Evolutionary conservation across 2,113 vertebrate genomes (phyloP).

Genomic region (Megaceryle torquata): DNA sequence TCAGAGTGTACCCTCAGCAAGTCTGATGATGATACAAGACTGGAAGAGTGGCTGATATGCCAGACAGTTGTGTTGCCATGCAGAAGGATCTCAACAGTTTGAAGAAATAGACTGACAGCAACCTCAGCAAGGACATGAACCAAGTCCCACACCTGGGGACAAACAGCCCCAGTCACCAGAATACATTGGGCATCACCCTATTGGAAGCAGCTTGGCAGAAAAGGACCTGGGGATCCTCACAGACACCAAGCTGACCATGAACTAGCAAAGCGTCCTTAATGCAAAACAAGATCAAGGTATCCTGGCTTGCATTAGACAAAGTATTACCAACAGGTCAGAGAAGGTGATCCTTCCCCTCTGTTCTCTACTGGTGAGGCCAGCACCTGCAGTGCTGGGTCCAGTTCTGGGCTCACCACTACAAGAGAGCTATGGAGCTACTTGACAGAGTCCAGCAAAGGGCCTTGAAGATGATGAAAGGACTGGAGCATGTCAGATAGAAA

Average conservation of each 20-base stretch:
- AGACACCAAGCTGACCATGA: background rate
- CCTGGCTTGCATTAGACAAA: background rate
- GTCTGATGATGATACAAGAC: background rate
- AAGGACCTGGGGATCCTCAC: background rate
- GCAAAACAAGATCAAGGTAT: background rate
- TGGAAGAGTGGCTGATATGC: background rate
- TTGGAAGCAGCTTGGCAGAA: background rate
- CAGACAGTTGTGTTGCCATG: accelerated
- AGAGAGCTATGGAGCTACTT: background rate
- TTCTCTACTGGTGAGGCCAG: background rate
- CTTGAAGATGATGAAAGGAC: background rate
- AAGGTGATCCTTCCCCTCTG: background rate
- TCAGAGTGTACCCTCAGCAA: background rate
- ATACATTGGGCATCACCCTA: background rate
- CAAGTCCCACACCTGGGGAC: background rate
- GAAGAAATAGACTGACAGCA: background rate
- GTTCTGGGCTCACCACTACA: background rate
- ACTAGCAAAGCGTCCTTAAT: background rate
- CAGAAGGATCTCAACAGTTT: background rate
- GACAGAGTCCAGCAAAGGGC: background rate
- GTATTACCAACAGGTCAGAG: background rate
- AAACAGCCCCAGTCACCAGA: background rate
- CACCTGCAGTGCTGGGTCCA: background rate
- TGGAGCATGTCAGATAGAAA: background rate
- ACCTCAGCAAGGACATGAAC: background rate